Evolutionary conservation across 2,888 invertebrate genomes (phyloP), one percentile per base, ranked within the genome.

Genomic region (Tenthredo scrophulariae): DNA sequence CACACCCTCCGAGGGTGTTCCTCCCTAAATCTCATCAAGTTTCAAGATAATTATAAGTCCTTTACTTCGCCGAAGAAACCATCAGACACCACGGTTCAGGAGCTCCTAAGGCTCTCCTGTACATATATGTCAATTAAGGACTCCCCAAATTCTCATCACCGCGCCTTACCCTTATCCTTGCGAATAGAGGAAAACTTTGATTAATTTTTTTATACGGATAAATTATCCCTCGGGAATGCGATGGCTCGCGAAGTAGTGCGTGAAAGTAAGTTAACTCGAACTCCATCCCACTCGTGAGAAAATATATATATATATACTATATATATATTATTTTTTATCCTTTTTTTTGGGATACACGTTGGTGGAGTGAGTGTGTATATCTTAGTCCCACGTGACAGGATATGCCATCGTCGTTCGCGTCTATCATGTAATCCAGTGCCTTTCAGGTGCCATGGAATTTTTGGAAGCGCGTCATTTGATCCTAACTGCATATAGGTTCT

Each of bases 401-500:
- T 9, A 22, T 37, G 58, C 7, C 29, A 33, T 37, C 50, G 43
- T 26, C 67, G 70, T 67, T 67, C 83, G 43, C 82, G 83, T 83
- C 50, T 83, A 70, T 83, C 83, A 29, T 67, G 83, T 70, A 70
- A 65, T 83, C 83, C 83, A 70, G 83, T 83, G 83, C 46, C 67
- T 67, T 70, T 83, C 83, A 80, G 85, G 85, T 77, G 62, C 72
- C 67, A 62, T 70, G 67, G 82, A 84, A 84, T 85, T 80, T 80
- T 72, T 29, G 84, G 50, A 67, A 83, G 50, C 84, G 84, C 67
- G 58, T 83, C 86, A 86, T 86, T 85, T 85, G 80, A 85, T 80
- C 86, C 46, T 86, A 86, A 85, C 86, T 86, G 85, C 85, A 85
- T 84, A 85, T 86, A 85, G 77, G 62, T 75, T 75, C 50, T 83